Conservation (phyloP, 1,140 invertebrate genomes). For the Apis dorsata region DNA sequence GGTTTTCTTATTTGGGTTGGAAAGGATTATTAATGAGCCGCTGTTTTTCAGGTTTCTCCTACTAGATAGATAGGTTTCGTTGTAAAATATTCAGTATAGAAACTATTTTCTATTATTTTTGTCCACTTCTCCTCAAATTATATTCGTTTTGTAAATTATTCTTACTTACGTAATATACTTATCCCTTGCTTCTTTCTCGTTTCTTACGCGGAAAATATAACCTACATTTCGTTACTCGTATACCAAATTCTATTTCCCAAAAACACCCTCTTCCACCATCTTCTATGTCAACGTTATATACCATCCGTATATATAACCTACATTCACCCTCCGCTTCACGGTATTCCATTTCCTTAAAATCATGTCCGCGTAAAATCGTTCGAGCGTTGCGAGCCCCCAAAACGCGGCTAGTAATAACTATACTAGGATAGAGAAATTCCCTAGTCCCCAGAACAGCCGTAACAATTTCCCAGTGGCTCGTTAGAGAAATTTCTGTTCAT, state of each 20-base stretch:
- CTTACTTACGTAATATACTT: too few species aligned
- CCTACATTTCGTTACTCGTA: neutral
- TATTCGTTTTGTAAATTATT: too few species aligned
- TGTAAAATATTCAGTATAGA: too few species aligned
- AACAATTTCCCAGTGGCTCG: neutral
- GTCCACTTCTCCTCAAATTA: too few species aligned
- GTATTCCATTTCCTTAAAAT: neutral
- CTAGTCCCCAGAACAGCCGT: neutral
- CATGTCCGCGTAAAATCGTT: neutral
- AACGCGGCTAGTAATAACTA: neutral
- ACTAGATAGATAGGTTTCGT: too few species aligned
- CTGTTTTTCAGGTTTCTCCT: neutral
- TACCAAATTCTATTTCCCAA: neutral
- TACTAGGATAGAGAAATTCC: neutral
- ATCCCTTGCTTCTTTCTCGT: too few species aligned
- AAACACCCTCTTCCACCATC: neutral
- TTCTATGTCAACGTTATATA: neutral
- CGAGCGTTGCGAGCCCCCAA: neutral
- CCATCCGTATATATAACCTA: neutral
- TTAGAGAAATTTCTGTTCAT: constrained; percentile 30
- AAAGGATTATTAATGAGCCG: neutral
- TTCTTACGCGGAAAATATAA: neutral
- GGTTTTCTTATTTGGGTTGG: neutral
- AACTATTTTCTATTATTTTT: neutral
- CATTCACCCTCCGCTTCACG: neutral